Percentiles rank a stretch among this genome's conserved stretches.
phyloP scores from a whole-genome alignment of 2,888 invertebrate genomes.

The Pandemis corylana region DNA sequence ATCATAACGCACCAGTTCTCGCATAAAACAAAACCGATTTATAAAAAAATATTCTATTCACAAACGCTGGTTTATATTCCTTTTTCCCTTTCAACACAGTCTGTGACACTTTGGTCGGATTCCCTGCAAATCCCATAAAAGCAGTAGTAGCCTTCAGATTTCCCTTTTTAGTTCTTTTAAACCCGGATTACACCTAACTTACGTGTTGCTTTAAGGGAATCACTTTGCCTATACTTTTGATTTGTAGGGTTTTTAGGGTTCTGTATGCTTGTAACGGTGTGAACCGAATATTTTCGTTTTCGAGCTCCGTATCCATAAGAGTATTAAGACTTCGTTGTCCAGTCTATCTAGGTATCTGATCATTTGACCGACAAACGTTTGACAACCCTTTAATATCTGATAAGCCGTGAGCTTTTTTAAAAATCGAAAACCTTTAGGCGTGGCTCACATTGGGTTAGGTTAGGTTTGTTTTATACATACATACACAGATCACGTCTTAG shows the following conservation, averaged over 20 bases:
- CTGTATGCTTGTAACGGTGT: neutral
- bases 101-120: neutral
- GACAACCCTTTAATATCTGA: no score
- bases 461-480: no score
- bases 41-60: constrained; percentile 5
- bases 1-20: neutral
- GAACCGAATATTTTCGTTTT: neutral
- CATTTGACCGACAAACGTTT: no score
- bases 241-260: neutral
- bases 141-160: constrained; percentile 32
- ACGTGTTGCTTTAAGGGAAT: constrained; percentile 23
- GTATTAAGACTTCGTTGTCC: no score
- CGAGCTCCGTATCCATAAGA: no score
- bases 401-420: no score
- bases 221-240: constrained; percentile 11
- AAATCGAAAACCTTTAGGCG: no score
- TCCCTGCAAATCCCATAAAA: constrained; percentile 30
- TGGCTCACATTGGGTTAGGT: no score
- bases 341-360: no score
- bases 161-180: constrained; percentile 37
- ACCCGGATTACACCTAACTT: constrained; percentile 35
- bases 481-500: no score
- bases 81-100: constrained; percentile 18
- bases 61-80: constrained; percentile 18
- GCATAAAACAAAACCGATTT: neutral